These are phyloP conservation scores for Congeria kusceri DNA, from an alignment of 2,888 invertebrate genomes.

Conservation along the genomic window DNA sequence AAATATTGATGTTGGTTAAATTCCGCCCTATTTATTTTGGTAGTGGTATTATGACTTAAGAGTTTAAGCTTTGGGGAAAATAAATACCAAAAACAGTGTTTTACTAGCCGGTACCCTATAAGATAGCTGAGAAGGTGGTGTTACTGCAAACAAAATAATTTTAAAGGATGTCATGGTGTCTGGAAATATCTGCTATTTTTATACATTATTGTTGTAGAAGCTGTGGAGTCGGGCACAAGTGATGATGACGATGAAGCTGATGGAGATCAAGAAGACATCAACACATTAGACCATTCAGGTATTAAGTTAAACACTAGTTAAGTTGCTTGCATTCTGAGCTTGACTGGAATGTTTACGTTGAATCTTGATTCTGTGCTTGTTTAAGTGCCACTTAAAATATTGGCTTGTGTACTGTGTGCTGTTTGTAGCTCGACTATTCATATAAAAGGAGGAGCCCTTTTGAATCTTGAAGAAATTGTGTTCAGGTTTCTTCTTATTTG, in stretches of 20 bases:
- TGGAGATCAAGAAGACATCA: constrained; percentile 10
- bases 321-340: constrained; percentile 25
- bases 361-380: constrained; percentile 19
- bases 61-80: too few species aligned
- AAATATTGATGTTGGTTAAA: too few species aligned
- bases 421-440: too few species aligned
- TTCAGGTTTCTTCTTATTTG: too few species aligned
- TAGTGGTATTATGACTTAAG: too few species aligned
- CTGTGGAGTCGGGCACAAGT: constrained; percentile 21
- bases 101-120: too few species aligned
- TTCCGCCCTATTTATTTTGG: too few species aligned
- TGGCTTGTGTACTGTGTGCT: constrained; percentile 19
- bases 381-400: constrained; percentile 7
- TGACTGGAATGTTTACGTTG: constrained; percentile 13
- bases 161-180: constrained; percentile 14
- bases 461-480: too few species aligned
- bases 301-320: constrained; percentile 23
- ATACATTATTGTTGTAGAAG: constrained; percentile 31
- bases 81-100: too few species aligned
- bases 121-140: background rate
- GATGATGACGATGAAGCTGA: constrained; percentile 22
- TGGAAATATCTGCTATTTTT: constrained; percentile 21
- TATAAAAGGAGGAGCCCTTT: too few species aligned
- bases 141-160: constrained; percentile 24
- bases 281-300: constrained; percentile 14